phyloP scores from a whole-genome alignment of 2,797 vertebrate species.

The Pachyuromys duprasi region DNA sequence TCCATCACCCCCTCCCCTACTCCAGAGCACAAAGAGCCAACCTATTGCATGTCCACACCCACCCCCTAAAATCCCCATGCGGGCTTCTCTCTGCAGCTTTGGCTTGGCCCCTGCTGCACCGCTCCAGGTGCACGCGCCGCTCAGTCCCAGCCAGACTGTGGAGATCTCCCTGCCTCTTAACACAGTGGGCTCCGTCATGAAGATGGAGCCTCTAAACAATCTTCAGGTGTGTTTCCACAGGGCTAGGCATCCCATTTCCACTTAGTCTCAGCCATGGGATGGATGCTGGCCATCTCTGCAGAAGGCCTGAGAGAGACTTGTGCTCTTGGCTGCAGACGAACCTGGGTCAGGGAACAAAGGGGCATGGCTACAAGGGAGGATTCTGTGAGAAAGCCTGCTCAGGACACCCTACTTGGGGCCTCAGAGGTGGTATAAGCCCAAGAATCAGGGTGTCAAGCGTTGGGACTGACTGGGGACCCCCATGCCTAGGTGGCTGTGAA shows the following conservation, averaged over 20 bases:
- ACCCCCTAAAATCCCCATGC: rapidly evolving
- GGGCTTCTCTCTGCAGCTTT: conserved; percentile 89
- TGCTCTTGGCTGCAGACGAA: not conserved
- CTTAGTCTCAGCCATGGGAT: rapidly evolving
- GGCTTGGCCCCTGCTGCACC: conserved; percentile 96
- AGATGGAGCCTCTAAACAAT: conserved; percentile 99
- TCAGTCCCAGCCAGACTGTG: conserved; percentile 96
- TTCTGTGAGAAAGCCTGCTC: not conserved
- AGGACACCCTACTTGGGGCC: not conserved
- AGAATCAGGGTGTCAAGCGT: not conserved
- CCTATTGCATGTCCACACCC: not conserved
- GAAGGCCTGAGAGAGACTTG: not conserved
- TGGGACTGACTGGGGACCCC: not conserved
- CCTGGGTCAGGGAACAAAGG: not conserved
- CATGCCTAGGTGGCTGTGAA: conserved; percentile 94
- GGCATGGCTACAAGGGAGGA: not conserved
- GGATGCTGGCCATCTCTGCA: not conserved
- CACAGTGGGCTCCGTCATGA: conserved; percentile 96
- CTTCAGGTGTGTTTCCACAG: conserved; percentile 90
- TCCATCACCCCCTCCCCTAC: not conserved
- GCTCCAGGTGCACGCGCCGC: conserved; percentile 95
- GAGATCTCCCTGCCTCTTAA: conserved; percentile 95
- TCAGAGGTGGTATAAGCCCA: not conserved
- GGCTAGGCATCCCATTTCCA: not conserved
- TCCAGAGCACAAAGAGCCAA: not conserved